Base-by-base conservation (phyloP, 2,888 invertebrate species). In the Entomobrya proxima region DNA sequence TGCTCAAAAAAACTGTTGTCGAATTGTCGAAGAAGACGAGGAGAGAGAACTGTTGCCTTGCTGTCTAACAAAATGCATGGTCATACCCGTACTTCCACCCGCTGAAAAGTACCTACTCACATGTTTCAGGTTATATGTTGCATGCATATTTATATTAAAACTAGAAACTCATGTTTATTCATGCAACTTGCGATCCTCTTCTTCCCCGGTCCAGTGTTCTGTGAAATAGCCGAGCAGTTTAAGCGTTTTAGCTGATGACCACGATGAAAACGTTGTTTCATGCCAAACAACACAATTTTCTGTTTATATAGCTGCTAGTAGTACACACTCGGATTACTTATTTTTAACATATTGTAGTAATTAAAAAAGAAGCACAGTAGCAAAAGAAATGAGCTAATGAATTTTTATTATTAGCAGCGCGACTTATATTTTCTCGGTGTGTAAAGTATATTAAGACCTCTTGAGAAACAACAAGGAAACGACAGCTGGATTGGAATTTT, bases 121-220 rank as follows among this genome's bases (percentile, higher is more conserved):
- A 5, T 32, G 47, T 15, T 15, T 44, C 24, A 35, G 11, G 35
- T 47, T 32, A n/a, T n/a, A n/a, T n/a, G 11, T 35, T 79, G 50
- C 55, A 79, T 52, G 69, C 52, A 79, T 52, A 79, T 76, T 21
- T 76, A 15, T 58, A 58, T 15, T 18, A 40, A 24, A 72, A 76
- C 50, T 18, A 32, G 52, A 55, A 84, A 74, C 85, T 79, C 72
- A 85, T 85, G 85, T 85, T 85, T 85, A 85, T 85, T 85, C 85
- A 85, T 84, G 47, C 61, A 74, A 74, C 47, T 74, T 74, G 74
- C 50, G 30, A 50, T 74, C 74, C 74, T 74, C 50, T 50, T 35
- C n/a, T n/a, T 44, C 18, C 50, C 72, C 15, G 24, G 15, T 72
- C 47, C 15, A 9, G 30, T 6, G n/a, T 27, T 52, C 52, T n/a